Percentiles rank a stretch among this genome's conserved stretches.
Conservation (phyloP, 2,113 vertebrate species). For the Odobenus rosmarus region DNA sequence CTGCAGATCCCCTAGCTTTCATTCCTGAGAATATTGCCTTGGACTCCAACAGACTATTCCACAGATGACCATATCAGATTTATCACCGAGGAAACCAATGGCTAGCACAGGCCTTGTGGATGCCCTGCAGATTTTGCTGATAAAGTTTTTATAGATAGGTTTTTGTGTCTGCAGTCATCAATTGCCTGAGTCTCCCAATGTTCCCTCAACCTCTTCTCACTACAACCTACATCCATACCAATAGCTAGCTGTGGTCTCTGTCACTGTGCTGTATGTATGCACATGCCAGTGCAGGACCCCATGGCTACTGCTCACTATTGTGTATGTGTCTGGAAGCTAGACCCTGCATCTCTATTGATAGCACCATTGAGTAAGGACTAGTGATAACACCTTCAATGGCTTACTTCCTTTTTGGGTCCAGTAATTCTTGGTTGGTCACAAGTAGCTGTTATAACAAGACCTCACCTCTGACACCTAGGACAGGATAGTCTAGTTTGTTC, state of each 20-base stretch:
- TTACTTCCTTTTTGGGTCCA: too few species aligned
- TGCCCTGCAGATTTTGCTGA: rapidly evolving
- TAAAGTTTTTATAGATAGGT: background rate
- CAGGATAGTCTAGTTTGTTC: too few species aligned
- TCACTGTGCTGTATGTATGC: too few species aligned
- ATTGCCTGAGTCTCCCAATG: too few species aligned
- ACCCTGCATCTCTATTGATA: too few species aligned
- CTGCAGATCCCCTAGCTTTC: background rate
- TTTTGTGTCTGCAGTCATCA: background rate
- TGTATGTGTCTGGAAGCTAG: background rate
- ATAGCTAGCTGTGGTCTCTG: background rate
- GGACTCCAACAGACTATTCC: too few species aligned
- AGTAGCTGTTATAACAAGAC: too few species aligned
- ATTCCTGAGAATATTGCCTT: background rate
- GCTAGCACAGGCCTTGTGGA: background rate
- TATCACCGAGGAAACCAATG: background rate
- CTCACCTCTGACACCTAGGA: too few species aligned
- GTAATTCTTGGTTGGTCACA: too few species aligned
- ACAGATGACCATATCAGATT: background rate
- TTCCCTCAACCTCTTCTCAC: background rate
- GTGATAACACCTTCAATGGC: too few species aligned
- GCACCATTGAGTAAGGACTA: too few species aligned
- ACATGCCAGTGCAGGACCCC: background rate
- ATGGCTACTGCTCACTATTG: background rate
- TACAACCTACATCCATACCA: background rate